Evolutionary conservation across 1,140 invertebrate species (phyloP), one percentile per base, ranked within the genome.

Genomic region (Zaprionus ghesquierei): DNA sequence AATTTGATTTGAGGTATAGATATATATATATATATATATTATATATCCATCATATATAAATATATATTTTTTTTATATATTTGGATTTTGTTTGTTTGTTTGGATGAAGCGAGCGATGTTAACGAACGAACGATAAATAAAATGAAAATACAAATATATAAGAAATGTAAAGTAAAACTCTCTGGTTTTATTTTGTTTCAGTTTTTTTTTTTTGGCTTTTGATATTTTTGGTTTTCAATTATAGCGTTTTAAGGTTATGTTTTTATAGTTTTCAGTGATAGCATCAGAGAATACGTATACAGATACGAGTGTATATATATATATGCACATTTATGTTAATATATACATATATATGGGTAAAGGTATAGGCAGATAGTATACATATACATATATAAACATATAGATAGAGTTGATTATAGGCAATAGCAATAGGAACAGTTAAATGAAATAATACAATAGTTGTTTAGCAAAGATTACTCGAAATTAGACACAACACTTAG

Each of bases 81-180:
- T 89, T 79, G 56, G 63, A 64, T 80, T 75, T 77, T 75, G 75
- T 81, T 86, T 73, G 62, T 78, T 74, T 69, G 64, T 79, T 91
- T 90, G 81, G 86, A 91, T 91, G 90, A 81, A 90, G 89, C 84
- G 82, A 86, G 90, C 90, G 90, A 91, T 91, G 89, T 90, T 79
- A 91, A 90, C 86, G 86, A 90, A 90, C 89, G 89, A 90, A 90
- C 89, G 90, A 90, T 87, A 90, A 91, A 91, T 89, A 90, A 90
- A 90, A 87, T 87, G 80, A 90, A 90, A 90, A 91, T 90, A 87
- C 84, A 87, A 87, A 89, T 87, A 87, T 87, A 87, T 87, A 87
- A 87, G 79, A 87, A 87, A 87, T 87, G 84, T 87, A 87, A 87
- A 87, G 82, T 89, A 87, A 79, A 87, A 87, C 58, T 86, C 70